These are phyloP conservation scores for Metallyticus violacea DNA, from an alignment of 2,888 invertebrate genomes.

Conservation along the genomic window DNA sequence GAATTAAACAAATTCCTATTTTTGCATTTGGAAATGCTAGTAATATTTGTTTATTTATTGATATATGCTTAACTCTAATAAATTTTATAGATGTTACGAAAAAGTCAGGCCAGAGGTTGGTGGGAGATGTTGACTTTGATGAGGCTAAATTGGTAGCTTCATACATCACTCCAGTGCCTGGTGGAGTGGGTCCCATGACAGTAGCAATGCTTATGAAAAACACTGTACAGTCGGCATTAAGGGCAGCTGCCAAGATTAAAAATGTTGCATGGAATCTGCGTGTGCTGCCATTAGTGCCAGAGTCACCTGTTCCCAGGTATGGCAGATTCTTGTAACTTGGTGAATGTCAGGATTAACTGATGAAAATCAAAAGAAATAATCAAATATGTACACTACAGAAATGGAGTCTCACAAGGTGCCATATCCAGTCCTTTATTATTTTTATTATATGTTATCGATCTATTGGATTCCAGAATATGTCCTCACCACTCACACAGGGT, in stretches of 20 bases:
- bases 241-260: constrained; percentile 57
- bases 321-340: too few species aligned
- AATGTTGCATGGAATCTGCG: constrained; percentile 68
- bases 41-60: too few species aligned
- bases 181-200: constrained; percentile 99
- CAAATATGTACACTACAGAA: too few species aligned
- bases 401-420: too few species aligned
- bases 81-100: constrained; percentile 64
- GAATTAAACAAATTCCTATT: too few species aligned
- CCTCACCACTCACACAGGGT: too few species aligned
- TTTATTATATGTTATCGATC: too few species aligned
- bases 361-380: too few species aligned
- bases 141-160: constrained; percentile 79
- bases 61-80: background rate
- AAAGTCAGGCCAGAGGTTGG: constrained; percentile 75
- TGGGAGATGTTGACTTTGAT: constrained; percentile 92
- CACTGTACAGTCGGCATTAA: constrained; percentile 80
- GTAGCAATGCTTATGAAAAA: constrained; percentile 97
- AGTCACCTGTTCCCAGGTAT: constrained; percentile 82
- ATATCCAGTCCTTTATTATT: too few species aligned
- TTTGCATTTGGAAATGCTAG: too few species aligned
- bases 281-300: constrained; percentile 61
- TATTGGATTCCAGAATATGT: too few species aligned
- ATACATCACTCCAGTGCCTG: constrained; percentile 91
- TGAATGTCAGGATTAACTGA: too few species aligned